Evolutionary conservation across 64 coral and sea anemone genomes (phyloP).

Genomic region (Actinia tenebrosa): DNA sequence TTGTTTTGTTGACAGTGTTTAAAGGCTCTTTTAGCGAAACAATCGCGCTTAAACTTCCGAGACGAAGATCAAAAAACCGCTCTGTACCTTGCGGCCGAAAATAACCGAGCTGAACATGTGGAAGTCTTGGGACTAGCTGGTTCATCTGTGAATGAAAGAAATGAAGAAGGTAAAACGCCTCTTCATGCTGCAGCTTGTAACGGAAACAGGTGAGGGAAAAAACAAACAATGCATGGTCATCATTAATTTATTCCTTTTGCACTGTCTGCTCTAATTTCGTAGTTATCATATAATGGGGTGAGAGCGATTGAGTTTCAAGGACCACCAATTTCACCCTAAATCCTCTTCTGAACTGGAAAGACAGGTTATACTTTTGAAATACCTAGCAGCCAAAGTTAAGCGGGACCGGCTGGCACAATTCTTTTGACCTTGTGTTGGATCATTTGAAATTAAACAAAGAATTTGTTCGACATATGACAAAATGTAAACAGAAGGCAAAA

Average conservation of each 20-base stretch:
- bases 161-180: constrained; percentile 51
- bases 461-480: no score
- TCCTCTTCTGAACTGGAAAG: no score
- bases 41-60: constrained; percentile 38
- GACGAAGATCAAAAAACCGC: constrained; percentile 73
- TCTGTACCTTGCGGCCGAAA: constrained; percentile 61
- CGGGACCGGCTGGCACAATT: no score
- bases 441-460: no score
- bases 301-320: no score
- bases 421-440: no score
- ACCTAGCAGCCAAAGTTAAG: no score
- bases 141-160: constrained; percentile 32
- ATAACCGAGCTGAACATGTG: constrained; percentile 54
- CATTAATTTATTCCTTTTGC: not conserved
- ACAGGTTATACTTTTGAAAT: not conserved
- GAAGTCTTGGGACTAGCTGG: constrained; percentile 52
- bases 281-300: no score
- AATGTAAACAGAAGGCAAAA: no score
- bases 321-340: no score
- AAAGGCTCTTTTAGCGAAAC: constrained; percentile 57
- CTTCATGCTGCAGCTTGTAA: constrained; percentile 42
- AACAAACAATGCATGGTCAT: no score
- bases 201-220: constrained; percentile 25
- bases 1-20: constrained; percentile 26
- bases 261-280: no score